Evolutionary conservation across 1,140 invertebrate species (phyloP), one percentile per base, ranked within the genome.

Genomic region (Penaeus indicus): DNA sequence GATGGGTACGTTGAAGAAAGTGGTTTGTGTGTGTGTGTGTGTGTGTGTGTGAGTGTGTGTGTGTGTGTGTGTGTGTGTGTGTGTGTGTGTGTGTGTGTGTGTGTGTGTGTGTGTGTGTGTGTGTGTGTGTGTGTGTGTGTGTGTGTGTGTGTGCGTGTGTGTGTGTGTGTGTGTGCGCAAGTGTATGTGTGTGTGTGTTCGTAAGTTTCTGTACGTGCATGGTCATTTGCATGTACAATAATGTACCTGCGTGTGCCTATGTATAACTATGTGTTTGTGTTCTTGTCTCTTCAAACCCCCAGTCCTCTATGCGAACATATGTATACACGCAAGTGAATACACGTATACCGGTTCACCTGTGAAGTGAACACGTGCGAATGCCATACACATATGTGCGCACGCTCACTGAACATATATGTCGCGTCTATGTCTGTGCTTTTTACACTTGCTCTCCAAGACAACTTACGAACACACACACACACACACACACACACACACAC

Each of bases 21-120:
- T 11, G 72, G 13, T 75, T 0, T 75, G 72, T 75, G 72, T 13
- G 72, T 75, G 42, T 75, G 72, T 75, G 72, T 75, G 42, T 75
- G 72, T 75, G 72, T 75, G 42, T 75, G 72, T 75, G 72, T 75
- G 72, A 13, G 72, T 75, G 8, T 13, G 72, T 75, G 72, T 75
- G 72, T 75, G 72, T 75, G 72, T 75, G 72, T 75, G 72, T 75
- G 72, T 75, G 72, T 75, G 72, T 75, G 72, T 75, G 72, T 75
- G 8, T 75, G 72, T 11, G 72, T 75, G 8, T 75, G 72, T 75
- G 72, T 75, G 72, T 75, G 72, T 75, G 72, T 75, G 72, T 75
- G 72, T 75, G 42, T 75, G 72, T 75, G 11, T 75, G 42, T 75
- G 72, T 75, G 72, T 75, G 42, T 75, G 72, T 75, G 72, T 75